Percentiles rank a stretch among this genome's conserved stretches.
Evolutionary conservation across 2,797 vertebrate species (phyloP).

Genomic region (Brachymystax lenok): DNA sequence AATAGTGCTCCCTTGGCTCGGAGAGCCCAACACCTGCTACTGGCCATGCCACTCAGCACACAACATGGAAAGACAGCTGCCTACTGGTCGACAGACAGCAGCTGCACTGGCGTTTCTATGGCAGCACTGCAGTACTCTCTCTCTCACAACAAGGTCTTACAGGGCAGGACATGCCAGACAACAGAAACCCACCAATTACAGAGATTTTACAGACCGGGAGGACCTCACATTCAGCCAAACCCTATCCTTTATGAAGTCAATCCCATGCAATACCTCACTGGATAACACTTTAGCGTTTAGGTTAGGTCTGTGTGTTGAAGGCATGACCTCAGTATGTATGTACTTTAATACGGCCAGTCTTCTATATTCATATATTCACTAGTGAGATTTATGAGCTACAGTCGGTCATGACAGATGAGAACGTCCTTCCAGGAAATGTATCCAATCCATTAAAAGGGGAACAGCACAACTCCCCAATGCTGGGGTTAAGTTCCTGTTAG

Average conservation of each 20-base stretch:
- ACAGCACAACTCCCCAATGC: background rate
- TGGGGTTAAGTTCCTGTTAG: background rate
- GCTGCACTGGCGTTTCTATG: conserved; percentile 3
- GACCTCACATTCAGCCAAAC: background rate
- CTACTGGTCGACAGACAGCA: background rate
- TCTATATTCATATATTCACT: background rate
- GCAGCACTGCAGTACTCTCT: background rate
- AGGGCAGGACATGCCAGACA: background rate
- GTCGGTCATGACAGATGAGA: conserved; percentile 2
- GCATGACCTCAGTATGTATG: background rate
- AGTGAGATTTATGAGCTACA: background rate
- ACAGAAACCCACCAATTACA: background rate
- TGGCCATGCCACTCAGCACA: background rate
- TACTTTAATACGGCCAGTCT: background rate
- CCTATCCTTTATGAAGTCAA: background rate
- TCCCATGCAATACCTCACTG: background rate
- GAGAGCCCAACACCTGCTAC: background rate
- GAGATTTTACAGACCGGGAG: background rate
- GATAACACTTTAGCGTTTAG: background rate
- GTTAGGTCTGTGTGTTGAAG: background rate
- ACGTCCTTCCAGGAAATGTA: background rate
- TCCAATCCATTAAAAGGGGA: background rate
- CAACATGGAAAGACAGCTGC: conserved; percentile 1
- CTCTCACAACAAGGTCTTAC: background rate
- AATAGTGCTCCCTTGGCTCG: background rate